These are phyloP conservation scores for Hydractinia echinata DNA, from an alignment of 30 jellyfish, hydroid and myxozoan species.

Conservation along the genomic window DNA sequence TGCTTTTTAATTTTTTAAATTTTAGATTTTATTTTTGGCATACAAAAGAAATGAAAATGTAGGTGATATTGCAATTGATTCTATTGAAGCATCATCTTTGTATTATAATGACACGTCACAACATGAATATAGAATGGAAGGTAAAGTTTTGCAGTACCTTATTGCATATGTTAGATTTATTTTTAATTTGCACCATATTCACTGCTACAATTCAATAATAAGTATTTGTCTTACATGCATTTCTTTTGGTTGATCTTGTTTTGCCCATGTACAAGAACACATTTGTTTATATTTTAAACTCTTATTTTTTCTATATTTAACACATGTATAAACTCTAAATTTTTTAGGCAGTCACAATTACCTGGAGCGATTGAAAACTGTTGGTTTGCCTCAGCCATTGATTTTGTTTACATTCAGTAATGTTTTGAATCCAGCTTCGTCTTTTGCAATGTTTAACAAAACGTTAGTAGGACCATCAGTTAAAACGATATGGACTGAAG, in stretches of 20 bases:
- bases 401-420: slow-evolving; percentile 12
- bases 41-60: neutral
- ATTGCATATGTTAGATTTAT: neutral
- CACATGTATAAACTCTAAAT: neutral
- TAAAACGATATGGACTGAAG: slow-evolving; percentile 3
- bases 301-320: no score
- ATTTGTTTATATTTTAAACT: no score
- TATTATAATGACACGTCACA: neutral
- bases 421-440: neutral
- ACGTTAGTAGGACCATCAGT: neutral
- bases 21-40: neutral
- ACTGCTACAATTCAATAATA: no score
- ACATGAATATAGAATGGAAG: neutral
- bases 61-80: slow-evolving; percentile 18
- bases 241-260: no score
- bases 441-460: neutral
- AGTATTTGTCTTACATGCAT: no score
- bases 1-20: neutral
- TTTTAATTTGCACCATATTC: neutral
- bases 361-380: neutral
- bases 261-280: no score
- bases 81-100: neutral
- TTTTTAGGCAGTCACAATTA: neutral
- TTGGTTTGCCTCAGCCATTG: slow-evolving; percentile 21
- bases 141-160: neutral